Base-by-base conservation (phyloP, 2,888 invertebrate genomes). In the Eupithecia subumbrata region DNA sequence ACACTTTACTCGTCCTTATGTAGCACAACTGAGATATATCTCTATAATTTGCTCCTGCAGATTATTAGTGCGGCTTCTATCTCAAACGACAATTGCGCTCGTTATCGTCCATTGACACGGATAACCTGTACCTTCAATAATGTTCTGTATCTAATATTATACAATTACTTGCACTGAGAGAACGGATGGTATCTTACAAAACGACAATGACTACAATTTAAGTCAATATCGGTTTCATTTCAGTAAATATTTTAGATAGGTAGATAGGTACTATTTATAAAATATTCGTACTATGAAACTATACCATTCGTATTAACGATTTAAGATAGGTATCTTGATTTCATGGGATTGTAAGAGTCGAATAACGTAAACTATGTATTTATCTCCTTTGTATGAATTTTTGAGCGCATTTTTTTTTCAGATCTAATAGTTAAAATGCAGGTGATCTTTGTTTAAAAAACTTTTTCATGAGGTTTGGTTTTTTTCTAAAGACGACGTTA, bases 101-200 rank as follows among this genome's bases (percentile, higher is more conserved):
- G 82, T 85, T 85, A 86, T 86, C 86, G 85, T 83, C 22, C 85
- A 79, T 83, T 80, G 84, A 84, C 86, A 81, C 82, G 30, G 67
- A 69, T 77, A 74, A 74, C 72, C 69, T 72, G 69, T 14, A 63
- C 48, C 63, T 68, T 60, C 66, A 71, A 73, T 73, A 70, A 56
- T 48, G 52, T 45, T n/a, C 66, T 72, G 45, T 71, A 72, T 16
- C 22, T 71, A 16, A 14, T 68, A 67, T 40, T 67, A n/a, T 14
- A 30, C 11, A 16, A 37, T 18, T 64, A 34, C 18, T 34, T 64
- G 3, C 56, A 22, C 56, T 22, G 56, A 56, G 16, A 25, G 1
- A 56, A 56, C 22, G 52, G 52, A n/a, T 56, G 56, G 0, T 56
- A 56, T 12, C 56, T 56, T 56, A 56, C 22, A 56, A 22, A 56